A percentile compares a stretch with the other conserved stretches of the same genome.
Evolutionary conservation across 2,888 invertebrate genomes (phyloP).

Genomic region (Unio delphinus): DNA sequence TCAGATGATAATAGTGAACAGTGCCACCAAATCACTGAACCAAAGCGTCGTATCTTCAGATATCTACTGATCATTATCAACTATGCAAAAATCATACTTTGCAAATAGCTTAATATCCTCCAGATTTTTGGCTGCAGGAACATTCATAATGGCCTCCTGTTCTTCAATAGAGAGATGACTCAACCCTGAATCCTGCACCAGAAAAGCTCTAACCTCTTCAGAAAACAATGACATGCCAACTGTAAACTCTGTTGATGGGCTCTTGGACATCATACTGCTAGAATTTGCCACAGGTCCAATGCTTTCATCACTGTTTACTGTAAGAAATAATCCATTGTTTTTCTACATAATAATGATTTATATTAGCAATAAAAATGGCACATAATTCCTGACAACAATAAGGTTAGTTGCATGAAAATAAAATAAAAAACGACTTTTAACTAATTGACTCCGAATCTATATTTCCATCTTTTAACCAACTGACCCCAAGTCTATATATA

Average conservation of each 20-base stretch:
- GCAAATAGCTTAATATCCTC: conserved; percentile 85
- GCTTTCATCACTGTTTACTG: conserved; percentile 67
- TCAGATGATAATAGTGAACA: too few relatives aligned
- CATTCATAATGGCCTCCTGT: conserved; percentile 78
- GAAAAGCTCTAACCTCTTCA: conserved; percentile 48
- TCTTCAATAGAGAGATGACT: conserved; percentile 58
- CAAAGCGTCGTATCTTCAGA: too few relatives aligned
- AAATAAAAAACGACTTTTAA: too few relatives aligned
- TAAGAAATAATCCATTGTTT: conserved; percentile 8
- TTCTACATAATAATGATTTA: too few relatives aligned
- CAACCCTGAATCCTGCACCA: conserved; percentile 46
- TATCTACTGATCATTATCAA: neutral
- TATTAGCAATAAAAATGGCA: neutral
- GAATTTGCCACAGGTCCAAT: conserved; percentile 34
- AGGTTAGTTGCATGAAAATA: neutral
- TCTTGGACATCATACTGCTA: conserved; percentile 47
- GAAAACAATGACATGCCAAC: conserved; percentile 45
- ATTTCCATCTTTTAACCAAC: too few relatives aligned
- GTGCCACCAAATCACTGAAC: too few relatives aligned
- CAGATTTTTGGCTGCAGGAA: conserved; percentile 83
- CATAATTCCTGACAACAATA: neutral
- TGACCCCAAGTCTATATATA: too few relatives aligned
- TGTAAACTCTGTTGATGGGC: conserved; percentile 53
- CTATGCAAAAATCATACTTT: conserved; percentile 64
- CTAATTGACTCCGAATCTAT: too few relatives aligned